Evolutionary conservation across 2,797 vertebrate species (phyloP).

Genomic region (Streptopelia turtur): DNA sequence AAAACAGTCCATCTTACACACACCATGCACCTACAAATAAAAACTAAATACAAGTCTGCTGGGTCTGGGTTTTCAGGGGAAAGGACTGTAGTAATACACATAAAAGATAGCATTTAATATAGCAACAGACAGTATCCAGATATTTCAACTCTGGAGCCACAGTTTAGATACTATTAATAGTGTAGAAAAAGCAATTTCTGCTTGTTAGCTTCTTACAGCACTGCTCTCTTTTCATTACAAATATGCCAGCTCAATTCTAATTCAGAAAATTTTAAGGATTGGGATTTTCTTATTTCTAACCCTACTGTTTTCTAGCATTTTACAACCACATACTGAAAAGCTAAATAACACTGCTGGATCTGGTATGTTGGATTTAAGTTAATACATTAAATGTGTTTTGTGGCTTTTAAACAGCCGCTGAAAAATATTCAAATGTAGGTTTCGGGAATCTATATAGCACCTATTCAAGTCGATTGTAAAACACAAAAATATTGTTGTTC

Average conservation of each 20-base stretch:
- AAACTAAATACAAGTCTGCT: background rate
- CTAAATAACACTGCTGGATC: slow-evolving; percentile 11
- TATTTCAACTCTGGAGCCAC: background rate
- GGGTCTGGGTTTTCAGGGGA: background rate
- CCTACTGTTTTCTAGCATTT: slow-evolving; percentile 24
- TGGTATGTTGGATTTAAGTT: slow-evolving; percentile 33
- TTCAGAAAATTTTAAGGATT: background rate
- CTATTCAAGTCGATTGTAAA: background rate
- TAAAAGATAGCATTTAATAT: background rate
- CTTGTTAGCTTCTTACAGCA: background rate
- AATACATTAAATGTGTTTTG: background rate
- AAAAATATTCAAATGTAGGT: background rate
- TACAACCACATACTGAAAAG: background rate
- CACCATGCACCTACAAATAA: background rate
- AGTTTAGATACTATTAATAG: background rate
- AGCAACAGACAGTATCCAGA: background rate
- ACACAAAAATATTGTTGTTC: background rate
- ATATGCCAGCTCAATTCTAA: background rate
- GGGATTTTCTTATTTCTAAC: background rate
- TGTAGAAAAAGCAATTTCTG: slow-evolving; percentile 6
- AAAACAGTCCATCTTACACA: background rate
- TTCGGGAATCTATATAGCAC: slow-evolving; percentile 1
- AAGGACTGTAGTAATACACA: background rate
- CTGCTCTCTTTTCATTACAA: background rate
- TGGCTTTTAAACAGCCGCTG: slow-evolving; percentile 11